Percentiles rank a stretch among this genome's conserved stretches.
Conservation (phyloP, 2,888 invertebrate genomes). For the Luperina nickerlii region DNA sequence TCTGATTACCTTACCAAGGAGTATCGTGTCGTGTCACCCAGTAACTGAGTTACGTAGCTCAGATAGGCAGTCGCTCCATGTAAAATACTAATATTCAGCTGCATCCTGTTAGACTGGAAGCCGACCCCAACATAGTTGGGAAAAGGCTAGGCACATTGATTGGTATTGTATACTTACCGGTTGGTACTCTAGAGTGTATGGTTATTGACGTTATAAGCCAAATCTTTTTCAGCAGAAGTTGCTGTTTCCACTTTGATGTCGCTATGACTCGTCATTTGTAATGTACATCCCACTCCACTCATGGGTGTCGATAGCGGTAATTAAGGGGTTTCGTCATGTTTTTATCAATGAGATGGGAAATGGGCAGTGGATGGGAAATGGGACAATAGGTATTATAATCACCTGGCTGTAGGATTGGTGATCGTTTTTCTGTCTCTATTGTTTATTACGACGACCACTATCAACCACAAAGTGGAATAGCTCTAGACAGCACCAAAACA, state of each 20-base stretch:
- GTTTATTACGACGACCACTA: background rate
- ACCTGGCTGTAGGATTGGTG: no score
- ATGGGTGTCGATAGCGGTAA: conserved; percentile 33
- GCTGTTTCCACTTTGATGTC: conserved; percentile 13
- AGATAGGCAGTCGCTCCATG: no score
- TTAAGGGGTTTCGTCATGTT: conserved; percentile 21
- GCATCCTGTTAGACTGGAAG: no score
- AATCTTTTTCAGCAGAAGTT: conserved; percentile 1
- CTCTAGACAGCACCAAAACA: conserved; percentile 29
- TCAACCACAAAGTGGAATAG: conserved; percentile 3
- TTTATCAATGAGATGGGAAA: background rate
- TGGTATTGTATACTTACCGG: background rate
- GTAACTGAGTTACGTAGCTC: no score
- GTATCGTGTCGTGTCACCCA: no score
- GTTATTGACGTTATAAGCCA: background rate
- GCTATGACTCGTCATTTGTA: background rate
- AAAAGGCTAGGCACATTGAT: no score
- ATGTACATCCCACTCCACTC: conserved; percentile 27
- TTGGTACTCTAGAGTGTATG: background rate
- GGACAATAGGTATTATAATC: no score
- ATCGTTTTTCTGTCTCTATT: no score
- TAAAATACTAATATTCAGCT: no score
- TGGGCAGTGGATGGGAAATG: background rate
- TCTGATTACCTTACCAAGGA: background rate
- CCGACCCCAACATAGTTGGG: no score